Base-by-base conservation (phyloP, 2,888 invertebrate species). In the Esperia sulphurella region DNA sequence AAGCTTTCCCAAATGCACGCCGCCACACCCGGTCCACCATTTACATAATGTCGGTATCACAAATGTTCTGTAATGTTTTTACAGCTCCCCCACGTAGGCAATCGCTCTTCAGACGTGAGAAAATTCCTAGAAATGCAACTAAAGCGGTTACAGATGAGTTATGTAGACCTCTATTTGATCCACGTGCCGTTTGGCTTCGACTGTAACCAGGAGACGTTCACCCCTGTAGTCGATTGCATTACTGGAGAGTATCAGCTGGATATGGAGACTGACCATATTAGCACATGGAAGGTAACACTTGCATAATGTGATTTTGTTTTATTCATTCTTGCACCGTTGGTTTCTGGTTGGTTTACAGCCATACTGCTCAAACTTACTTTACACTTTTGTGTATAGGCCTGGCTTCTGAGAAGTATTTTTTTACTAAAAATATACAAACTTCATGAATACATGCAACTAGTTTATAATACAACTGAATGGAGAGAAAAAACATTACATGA, bases 101-200 rank as follows among this genome's bases (percentile, higher is more conserved):
- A 94, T 71, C 86, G 94, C 46, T 91, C 93, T 1, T 84, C 88
- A 0, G 93, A 93, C 55, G 95, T 95, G 0, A 91, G 91, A 55
- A 91, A 91, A 56, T 95, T 92, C 65, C 68, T 95, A 30, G 89
- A 91, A 42, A 67, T 92, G 50, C 95, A 95, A 5, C 78, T 96
- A 40, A 68, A 88, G 46, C 91, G 87, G 39, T 78, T 96, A 45
- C 91, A 93, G 55, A 71, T 94, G 54, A 90, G 91, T 53, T 96
- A 95, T 69, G 85, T 96, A 1, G 96, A 96, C 64, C 89, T 96
- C 57, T 96, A 95, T 68, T 87, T 96, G 29, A 91, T 95, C 51
- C 96, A 96, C 65, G 93, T 93, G 77, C 95, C 96, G 0, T 92
- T 95, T 65, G 92, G 92, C 6, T 92, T 94, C 59, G 69, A 80